A percentile compares a stretch with the other conserved stretches of the same genome.
Conservation (phyloP, 2,113 vertebrate species). For the Menura novaehollandiae region DNA sequence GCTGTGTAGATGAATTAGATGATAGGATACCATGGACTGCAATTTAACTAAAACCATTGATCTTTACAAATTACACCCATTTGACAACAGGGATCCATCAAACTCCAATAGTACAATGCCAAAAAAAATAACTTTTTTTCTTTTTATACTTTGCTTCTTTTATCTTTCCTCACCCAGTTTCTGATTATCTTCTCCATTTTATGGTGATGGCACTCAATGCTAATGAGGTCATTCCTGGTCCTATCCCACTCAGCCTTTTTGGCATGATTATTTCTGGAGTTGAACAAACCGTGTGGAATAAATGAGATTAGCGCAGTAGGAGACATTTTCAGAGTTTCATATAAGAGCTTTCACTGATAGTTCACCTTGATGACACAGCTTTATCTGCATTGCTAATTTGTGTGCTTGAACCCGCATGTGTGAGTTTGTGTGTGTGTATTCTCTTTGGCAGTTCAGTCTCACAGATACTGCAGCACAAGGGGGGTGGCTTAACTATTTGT, state of each 20-base stretch:
- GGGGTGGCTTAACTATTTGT: neutral
- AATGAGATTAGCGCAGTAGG: neutral
- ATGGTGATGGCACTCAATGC: slow-evolving; percentile 8
- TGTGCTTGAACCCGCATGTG: neutral
- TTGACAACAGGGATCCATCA: slow-evolving; percentile 64
- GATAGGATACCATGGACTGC: neutral
- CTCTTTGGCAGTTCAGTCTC: neutral
- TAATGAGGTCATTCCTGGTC: slow-evolving; percentile 41
- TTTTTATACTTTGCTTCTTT: slow-evolving; percentile 37
- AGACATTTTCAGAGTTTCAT: neutral
- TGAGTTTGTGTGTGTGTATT: neutral
- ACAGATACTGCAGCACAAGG: neutral
- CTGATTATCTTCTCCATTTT: slow-evolving; percentile 28
- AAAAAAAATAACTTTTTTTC: neutral
- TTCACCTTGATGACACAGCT: neutral
- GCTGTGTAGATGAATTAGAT: slow-evolving; percentile 52
- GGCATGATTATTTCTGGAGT: neutral
- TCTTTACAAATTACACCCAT: slow-evolving; percentile 67
- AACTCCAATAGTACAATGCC: slow-evolving; percentile 40
- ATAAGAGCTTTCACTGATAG: neutral
- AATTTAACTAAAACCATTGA: slow-evolving; percentile 65
- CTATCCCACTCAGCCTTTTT: neutral
- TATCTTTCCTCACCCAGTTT: slow-evolving; percentile 27
- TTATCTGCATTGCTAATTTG: slow-evolving; percentile 7
- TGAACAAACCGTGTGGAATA: neutral